A percentile compares a stretch with the other conserved stretches of the same genome.
Evolutionary conservation across 1,140 invertebrate species (phyloP).

Genomic region (Amphibalanus amphitrite): DNA sequence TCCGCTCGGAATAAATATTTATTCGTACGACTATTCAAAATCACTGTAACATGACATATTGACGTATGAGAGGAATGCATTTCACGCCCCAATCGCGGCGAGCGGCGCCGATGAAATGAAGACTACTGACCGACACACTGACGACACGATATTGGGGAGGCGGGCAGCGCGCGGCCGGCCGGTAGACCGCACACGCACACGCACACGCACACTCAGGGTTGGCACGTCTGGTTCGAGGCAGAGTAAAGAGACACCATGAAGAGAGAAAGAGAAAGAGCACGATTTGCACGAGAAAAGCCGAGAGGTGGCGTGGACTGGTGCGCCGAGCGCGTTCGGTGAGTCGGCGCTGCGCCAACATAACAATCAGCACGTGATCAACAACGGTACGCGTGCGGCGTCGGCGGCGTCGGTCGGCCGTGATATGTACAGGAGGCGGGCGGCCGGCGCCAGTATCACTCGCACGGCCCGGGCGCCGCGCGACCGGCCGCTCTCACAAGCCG

Average conservation of each 20-base stretch:
- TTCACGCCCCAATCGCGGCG: too few species aligned
- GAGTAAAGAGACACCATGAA: not conserved
- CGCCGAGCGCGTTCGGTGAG: not conserved
- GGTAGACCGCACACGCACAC: too few species aligned
- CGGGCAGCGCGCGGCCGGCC: too few species aligned
- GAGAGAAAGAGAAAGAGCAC: not conserved
- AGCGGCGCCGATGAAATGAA: not conserved
- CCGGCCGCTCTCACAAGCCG: slow-evolving; percentile 38
- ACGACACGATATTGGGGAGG: not conserved
- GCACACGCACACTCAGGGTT: not conserved
- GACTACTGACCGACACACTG: not conserved
- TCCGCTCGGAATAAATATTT: not conserved
- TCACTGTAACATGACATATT: not conserved
- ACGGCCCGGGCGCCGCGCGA: not conserved
- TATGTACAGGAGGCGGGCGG: not conserved
- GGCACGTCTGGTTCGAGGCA: not conserved
- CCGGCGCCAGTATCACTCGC: not conserved
- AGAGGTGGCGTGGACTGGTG: not conserved
- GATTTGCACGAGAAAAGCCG: not conserved
- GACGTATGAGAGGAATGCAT: not conserved
- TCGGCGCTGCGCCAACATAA: not conserved
- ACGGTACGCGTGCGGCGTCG: not conserved
- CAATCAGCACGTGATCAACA: not conserved
- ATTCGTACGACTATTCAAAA: slow-evolving; percentile 2
- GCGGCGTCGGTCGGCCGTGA: not conserved